Conservation (phyloP, 2,888 invertebrate genomes). For the Nymphalis urticae region DNA sequence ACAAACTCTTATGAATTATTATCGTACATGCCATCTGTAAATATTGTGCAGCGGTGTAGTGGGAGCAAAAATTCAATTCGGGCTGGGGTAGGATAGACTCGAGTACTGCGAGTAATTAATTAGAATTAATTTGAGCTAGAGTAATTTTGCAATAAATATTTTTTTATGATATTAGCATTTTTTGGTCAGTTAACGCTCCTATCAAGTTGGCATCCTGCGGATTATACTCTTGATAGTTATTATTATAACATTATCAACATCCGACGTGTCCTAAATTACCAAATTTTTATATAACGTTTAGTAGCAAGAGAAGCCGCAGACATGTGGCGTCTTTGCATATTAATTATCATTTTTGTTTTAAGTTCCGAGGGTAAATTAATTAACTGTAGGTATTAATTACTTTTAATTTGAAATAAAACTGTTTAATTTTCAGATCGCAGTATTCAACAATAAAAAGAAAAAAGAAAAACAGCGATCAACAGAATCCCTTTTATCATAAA, state of each 20-base stretch:
- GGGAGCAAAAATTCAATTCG: no score
- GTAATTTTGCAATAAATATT: neutral
- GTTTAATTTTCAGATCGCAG: no score
- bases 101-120: neutral
- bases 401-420: neutral
- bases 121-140: neutral
- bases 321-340: conserved; percentile 51
- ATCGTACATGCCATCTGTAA: no score
- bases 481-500: no score
- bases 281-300: conserved; percentile 29
- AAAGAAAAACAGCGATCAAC: neutral
- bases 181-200: conserved; percentile 33
- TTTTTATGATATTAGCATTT: conserved; percentile 11
- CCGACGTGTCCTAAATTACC: conserved; percentile 43
- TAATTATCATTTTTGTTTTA: conserved; percentile 40
- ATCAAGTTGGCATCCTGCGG: conserved; percentile 64
- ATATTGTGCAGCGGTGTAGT: no score
- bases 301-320: conserved; percentile 28
- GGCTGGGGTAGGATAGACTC: no score
- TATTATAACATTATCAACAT: conserved; percentile 41
- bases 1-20: no score
- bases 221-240: conserved; percentile 49
- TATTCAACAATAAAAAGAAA: no score
- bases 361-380: conserved; percentile 44
- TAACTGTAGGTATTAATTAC: conserved; percentile 36